Percentiles rank a stretch among this genome's conserved stretches.
Conservation (phyloP, 2,113 vertebrate genomes). For the Lepidiolamprologus cunningtoni region DNA sequence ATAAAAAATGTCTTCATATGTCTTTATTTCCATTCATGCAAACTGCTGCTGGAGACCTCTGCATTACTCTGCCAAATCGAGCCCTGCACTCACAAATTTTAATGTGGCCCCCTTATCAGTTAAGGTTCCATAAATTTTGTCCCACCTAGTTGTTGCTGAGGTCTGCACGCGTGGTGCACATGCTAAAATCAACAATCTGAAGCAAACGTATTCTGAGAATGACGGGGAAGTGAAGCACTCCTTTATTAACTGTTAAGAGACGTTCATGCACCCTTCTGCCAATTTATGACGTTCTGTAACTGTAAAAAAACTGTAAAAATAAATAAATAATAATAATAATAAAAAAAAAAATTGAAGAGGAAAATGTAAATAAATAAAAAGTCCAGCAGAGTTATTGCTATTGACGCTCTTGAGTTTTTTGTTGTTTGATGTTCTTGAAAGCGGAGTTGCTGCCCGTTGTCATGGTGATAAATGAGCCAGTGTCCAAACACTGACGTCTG, state of each 20-base stretch:
- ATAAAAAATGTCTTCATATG: background rate
- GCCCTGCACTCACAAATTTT: background rate
- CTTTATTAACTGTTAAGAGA: background rate
- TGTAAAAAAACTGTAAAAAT: no score
- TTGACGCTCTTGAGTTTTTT: background rate
- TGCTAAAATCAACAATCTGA: background rate
- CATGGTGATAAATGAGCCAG: background rate
- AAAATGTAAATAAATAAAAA: background rate
- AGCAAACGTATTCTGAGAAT: background rate
- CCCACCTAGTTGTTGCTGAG: background rate
- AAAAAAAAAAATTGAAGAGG: background rate
- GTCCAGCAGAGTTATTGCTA: background rate
- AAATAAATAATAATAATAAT: no score
- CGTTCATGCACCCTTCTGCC: rapidly evolving
- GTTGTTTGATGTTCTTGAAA: background rate
- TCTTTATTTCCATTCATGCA: background rate
- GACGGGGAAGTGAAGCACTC: background rate
- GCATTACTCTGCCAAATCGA: background rate
- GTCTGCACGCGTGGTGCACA: background rate
- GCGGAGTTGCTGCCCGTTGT: background rate
- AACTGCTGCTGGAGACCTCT: background rate
- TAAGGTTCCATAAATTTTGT: background rate
- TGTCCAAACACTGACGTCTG: background rate
- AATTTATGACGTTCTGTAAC: background rate
- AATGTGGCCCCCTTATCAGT: background rate